Evolutionary conservation across 2,888 invertebrate genomes (phyloP), one percentile per base, ranked within the genome.

Genomic region (Watsonalla binaria): DNA sequence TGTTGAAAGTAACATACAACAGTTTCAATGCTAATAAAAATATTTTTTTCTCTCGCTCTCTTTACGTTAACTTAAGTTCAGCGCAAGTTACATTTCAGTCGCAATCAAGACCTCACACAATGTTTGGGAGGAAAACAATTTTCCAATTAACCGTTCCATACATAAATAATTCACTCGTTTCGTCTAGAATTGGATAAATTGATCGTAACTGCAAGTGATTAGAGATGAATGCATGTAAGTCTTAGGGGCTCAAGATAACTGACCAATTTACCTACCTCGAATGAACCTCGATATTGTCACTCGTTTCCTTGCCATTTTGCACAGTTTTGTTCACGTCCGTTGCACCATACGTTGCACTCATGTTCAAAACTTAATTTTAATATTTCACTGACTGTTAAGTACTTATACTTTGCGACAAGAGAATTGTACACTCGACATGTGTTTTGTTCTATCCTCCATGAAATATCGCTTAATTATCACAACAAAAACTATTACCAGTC

Each of bases 271-370:
- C 86, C 87, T 86, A 87, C 86, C 87, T 86, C 63, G 76, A 63
- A 66, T 75, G 66, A 60, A 77, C 74, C 66, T 82, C 78, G 60
- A 69, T 72, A 58, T 75, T 72, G 50, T 66, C 58, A 6, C 55
- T 56, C 47, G 70, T 72, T 64, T 76, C 78, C 63, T 78, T 74
- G 57, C 71, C 74, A 61, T 65, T 74, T 59, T 80, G 77, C 58
- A 72, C 67, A 51, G 61, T 64, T 66, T 76, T 74, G 52, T 77
- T 74, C 34, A 66, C 70, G 57, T 80, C 80, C 45, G 84, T 89
- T 7, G 90, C 76, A 56, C 90, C 90, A 65, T 90, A 90, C 69
- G 82, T 88, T 2, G 77, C 73, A 76, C 74, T 80, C 86, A 86
- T 85, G 65, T 68, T 82, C 53, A 51, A 42, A 24, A 42, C 49